phyloP scores from a whole-genome alignment of 2,888 invertebrate genomes.

The Caenorhabditis imperialis region DNA sequence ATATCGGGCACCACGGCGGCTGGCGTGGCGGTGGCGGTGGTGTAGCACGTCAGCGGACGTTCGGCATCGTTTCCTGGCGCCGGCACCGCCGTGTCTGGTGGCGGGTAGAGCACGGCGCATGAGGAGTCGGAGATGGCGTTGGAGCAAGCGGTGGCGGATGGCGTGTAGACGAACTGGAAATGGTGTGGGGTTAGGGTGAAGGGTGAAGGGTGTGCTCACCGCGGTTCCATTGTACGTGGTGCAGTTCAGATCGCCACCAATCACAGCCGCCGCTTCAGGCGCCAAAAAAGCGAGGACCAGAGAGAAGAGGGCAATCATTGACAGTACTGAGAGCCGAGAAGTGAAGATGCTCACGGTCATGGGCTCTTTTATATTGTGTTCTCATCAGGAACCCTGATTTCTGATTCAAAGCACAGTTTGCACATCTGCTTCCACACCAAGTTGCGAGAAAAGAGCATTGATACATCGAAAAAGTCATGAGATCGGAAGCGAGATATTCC shows the following conservation, averaged over 20 bases:
- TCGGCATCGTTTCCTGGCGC: conserved; percentile 7
- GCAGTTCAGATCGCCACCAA: conserved; percentile 45
- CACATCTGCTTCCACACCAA: no score
- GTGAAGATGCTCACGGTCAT: no score
- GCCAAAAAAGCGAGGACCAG: background rate
- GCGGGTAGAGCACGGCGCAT: background rate
- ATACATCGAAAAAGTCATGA: no score
- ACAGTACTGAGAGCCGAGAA: no score
- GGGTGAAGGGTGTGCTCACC: background rate
- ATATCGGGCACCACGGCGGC: conserved; percentile 1
- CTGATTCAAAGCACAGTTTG: no score
- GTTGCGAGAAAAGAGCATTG: no score
- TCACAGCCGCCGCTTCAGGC: conserved; percentile 12
- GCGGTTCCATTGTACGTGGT: conserved; percentile 42
- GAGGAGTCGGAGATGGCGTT: conserved; percentile 10
- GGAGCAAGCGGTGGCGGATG: conserved; percentile 22
- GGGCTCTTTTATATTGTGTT: no score
- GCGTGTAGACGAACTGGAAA: conserved; percentile 12
- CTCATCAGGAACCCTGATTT: no score
- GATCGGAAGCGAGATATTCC: no score
- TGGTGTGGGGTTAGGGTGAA: no score
- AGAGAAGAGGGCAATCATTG: background rate
- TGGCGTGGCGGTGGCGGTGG: background rate
- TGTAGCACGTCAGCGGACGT: conserved; percentile 17
- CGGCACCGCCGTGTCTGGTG: conserved; percentile 1